A percentile compares a stretch with the other conserved stretches of the same genome.
Conservation (phyloP, 2,113 vertebrate genomes). For the Willisornis vidua region DNA sequence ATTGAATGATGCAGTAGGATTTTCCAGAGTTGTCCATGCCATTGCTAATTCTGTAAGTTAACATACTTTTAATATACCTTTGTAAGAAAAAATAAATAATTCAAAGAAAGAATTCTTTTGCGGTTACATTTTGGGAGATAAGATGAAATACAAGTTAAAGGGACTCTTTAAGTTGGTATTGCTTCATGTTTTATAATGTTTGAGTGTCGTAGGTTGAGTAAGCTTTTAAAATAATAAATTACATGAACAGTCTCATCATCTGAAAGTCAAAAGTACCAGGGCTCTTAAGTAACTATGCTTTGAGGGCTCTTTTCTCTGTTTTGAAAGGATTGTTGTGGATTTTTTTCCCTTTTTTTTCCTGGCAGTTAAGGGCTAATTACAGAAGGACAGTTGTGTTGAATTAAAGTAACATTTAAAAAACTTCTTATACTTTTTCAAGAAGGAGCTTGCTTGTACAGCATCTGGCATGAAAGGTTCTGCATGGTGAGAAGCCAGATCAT, state of each 20-base stretch:
- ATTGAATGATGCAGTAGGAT: constrained; percentile 93
- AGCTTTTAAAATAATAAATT: neutral
- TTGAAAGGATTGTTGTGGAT: neutral
- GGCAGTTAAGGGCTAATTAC: neutral
- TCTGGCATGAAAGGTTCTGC: neutral
- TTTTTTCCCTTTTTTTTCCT: accelerated
- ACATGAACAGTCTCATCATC: neutral
- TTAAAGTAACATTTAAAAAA: neutral
- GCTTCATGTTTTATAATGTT: neutral
- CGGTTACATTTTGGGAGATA: neutral
- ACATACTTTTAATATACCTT: neutral
- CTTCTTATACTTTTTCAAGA: neutral
- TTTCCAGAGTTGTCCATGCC: constrained; percentile 93
- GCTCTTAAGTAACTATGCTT: neutral
- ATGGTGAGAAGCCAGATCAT: neutral
- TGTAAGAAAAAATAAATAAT: neutral
- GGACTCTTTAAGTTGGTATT: neutral
- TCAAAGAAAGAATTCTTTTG: neutral
- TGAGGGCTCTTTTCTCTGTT: neutral
- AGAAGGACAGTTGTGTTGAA: neutral
- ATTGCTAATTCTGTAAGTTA: constrained; percentile 94
- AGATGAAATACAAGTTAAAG: neutral
- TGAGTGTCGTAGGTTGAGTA: neutral
- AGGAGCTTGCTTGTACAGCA: neutral
- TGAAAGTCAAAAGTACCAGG: neutral